These are phyloP conservation scores for Myripristis murdjan DNA, from an alignment of 2,797 vertebrate genomes.

Conservation along the genomic window DNA sequence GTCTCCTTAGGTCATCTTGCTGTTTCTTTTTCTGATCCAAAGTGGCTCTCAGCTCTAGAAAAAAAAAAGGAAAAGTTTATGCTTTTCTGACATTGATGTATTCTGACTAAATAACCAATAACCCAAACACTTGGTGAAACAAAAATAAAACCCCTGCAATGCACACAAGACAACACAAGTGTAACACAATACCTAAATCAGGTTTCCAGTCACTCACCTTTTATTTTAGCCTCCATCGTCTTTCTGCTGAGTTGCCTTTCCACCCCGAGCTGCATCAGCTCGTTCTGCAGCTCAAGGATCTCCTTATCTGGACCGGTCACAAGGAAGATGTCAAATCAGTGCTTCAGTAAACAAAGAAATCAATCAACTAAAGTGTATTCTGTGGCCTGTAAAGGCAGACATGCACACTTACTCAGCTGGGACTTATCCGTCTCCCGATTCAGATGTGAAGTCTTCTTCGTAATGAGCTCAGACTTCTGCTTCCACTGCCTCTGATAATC, in stretches of 20 bases:
- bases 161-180: not conserved
- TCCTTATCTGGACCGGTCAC: constrained; percentile 51
- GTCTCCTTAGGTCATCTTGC: constrained; percentile 13
- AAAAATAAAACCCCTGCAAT: not conserved
- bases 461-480: constrained; percentile 23
- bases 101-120: not conserved
- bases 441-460: constrained; percentile 46
- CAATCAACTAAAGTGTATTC: not conserved
- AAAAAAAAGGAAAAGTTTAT: not conserved
- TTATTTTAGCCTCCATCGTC: not conserved
- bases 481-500: constrained; percentile 25
- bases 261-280: rapidly evolving
- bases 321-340: not conserved
- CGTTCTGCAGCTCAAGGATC: constrained; percentile 40
- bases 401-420: constrained; percentile 52
- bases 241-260: not conserved
- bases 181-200: not conserved
- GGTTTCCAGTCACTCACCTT: constrained; percentile 43
- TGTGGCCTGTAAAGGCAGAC: not conserved
- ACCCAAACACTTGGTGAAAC: not conserved
- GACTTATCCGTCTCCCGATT: not conserved
- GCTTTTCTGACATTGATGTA: not conserved
- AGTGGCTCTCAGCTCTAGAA: constrained; percentile 36
- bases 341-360: not conserved
- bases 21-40: constrained; percentile 28